Evolutionary conservation across 2,113 vertebrate species (phyloP).

Genomic region (Amazona guildingii): DNA sequence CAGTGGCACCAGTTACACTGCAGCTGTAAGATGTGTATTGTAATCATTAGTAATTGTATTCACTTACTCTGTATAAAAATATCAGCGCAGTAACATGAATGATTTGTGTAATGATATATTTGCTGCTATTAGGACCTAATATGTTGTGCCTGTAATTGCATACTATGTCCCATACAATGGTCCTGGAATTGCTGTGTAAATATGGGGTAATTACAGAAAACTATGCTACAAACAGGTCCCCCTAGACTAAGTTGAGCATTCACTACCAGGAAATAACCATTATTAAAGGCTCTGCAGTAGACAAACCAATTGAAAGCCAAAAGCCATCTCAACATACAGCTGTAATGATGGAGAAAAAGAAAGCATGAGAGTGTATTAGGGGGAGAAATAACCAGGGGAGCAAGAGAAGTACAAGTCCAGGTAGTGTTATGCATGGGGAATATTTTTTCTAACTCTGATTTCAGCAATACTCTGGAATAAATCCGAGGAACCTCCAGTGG

Average conservation of each 20-base stretch:
- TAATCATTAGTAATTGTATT: slow-evolving; percentile 12
- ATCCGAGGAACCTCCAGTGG: neutral
- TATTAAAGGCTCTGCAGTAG: neutral
- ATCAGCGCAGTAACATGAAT: slow-evolving; percentile 34
- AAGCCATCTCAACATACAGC: neutral
- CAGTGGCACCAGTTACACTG: neutral
- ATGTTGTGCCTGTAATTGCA: slow-evolving; percentile 55
- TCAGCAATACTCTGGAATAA: neutral
- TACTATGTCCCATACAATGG: slow-evolving; percentile 1
- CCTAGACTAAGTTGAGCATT: neutral
- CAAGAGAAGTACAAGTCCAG: neutral
- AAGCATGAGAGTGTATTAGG: neutral
- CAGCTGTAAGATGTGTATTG: slow-evolving; percentile 6
- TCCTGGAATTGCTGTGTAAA: slow-evolving; percentile 48
- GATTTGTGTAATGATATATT: slow-evolving; percentile 57
- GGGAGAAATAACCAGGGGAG: neutral
- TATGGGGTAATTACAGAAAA: slow-evolving; percentile 49
- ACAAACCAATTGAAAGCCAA: neutral
- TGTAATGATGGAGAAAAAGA: neutral
- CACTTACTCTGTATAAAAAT: slow-evolving; percentile 25
- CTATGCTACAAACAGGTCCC: slow-evolving; percentile 48
- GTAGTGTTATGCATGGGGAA: neutral
- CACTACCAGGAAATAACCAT: slow-evolving; percentile 27
- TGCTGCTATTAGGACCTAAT: slow-evolving; percentile 49
- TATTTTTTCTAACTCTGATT: neutral